Evolutionary conservation across 2,888 invertebrate species (phyloP).

Genomic region (Napeogenes inachia): DNA sequence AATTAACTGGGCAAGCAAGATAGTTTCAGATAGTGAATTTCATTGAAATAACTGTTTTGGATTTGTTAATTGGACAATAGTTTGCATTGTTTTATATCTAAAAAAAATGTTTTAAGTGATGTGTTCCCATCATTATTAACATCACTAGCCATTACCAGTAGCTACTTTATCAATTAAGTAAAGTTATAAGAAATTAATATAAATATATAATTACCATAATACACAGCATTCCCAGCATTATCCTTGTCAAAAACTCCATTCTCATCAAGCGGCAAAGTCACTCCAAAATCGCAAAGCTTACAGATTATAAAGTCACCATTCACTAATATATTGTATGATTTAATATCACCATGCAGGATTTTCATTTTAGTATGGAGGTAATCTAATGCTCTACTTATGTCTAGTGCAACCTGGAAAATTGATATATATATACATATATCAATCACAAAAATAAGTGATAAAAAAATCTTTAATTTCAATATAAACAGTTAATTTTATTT

Average conservation of each 20-base stretch:
- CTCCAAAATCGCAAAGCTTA: constrained; percentile 91
- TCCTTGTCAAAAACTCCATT: constrained; percentile 79
- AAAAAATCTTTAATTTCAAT: no score
- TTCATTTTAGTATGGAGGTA: constrained; percentile 85
- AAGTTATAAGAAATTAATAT: no score
- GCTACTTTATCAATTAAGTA: no score
- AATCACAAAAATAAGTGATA: no score
- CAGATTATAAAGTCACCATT: constrained; percentile 85
- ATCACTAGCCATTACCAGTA: no score
- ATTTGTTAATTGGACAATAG: no score
- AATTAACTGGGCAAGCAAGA: not conserved
- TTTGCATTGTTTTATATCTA: no score
- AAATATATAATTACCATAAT: constrained; percentile 70
- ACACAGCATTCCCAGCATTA: constrained; percentile 71
- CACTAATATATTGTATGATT: constrained; percentile 88
- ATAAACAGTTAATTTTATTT: constrained; percentile 10
- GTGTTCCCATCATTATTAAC: no score
- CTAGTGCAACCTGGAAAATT: constrained; percentile 74
- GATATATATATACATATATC: no score
- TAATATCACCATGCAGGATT: constrained; percentile 89
- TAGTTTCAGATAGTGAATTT: not conserved
- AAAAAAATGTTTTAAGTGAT: no score
- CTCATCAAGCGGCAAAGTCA: constrained; percentile 83
- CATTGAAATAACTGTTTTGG: no score
- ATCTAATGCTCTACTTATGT: constrained; percentile 83